phyloP scores from a whole-genome alignment of 1,140 invertebrate genomes.

The Colletes gigas region DNA sequence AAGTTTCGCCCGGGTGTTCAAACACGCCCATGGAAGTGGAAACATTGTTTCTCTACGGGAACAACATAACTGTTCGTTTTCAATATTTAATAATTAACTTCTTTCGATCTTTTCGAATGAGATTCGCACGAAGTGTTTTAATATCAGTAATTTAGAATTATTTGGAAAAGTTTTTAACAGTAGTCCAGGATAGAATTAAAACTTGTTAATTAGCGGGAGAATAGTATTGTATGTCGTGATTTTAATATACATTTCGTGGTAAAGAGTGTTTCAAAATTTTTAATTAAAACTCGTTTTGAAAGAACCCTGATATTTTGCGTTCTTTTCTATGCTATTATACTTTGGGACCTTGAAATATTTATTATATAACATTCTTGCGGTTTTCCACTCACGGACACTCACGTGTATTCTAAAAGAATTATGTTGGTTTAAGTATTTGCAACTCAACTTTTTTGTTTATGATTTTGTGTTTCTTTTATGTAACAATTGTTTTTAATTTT shows the following conservation, averaged over 20 bases:
- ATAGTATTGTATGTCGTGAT: no score
- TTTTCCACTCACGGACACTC: not conserved
- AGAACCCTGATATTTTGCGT: conserved; percentile 19
- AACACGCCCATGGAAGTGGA: not conserved
- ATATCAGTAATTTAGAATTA: no score
- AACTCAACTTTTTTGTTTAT: not conserved
- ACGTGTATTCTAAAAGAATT: not conserved
- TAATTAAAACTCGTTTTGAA: conserved; percentile 27
- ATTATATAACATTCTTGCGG: conserved; percentile 4
- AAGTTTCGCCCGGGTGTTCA: not conserved
- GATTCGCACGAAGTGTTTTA: no score
- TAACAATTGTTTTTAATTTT: no score
- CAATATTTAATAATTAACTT: no score
- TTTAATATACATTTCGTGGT: conserved; percentile 8
- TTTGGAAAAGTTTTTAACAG: no score
- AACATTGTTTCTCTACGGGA: no score
- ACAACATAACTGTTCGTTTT: no score
- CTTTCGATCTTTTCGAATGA: no score
- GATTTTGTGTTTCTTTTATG: no score
- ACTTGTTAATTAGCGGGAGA: no score
- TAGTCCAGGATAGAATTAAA: not conserved
- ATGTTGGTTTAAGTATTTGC: conserved; percentile 27
- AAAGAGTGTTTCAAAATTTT: conserved; percentile 9
- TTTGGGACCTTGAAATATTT: not conserved
- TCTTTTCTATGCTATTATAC: not conserved